A percentile compares a stretch with the other conserved stretches of the same genome.
Conservation (phyloP, 1,140 invertebrate species). For the Globodera ellingtonae region DNA sequence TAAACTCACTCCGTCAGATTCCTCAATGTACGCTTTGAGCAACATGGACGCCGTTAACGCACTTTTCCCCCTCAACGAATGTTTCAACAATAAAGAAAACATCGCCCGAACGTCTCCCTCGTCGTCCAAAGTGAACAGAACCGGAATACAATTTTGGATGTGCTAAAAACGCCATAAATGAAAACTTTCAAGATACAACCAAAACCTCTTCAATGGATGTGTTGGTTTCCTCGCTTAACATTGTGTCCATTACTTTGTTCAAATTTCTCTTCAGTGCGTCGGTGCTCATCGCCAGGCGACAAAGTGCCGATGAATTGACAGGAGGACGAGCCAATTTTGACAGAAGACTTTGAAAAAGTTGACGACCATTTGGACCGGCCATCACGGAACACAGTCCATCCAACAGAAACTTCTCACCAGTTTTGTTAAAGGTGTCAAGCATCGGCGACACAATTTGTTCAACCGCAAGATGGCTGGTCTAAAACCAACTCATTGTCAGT, state of each 20-base stretch:
- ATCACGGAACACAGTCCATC: conserved; percentile 47
- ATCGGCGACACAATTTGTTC: conserved; percentile 93
- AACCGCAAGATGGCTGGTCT: conserved; percentile 80
- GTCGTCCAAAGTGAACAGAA: conserved; percentile 79
- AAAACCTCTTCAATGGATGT: conserved; percentile 73
- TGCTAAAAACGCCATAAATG: conserved; percentile 68
- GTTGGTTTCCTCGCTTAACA: conserved; percentile 66
- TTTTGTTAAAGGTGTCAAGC: conserved; percentile 76
- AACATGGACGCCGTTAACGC: conserved; percentile 32
- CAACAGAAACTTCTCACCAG: conserved; percentile 70
- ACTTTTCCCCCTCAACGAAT: conserved; percentile 18
- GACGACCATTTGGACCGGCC: conserved; percentile 80
- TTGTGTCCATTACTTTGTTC: conserved; percentile 84
- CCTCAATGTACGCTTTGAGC: conserved; percentile 47
- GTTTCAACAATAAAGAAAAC: conserved; percentile 41
- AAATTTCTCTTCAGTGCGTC: conserved; percentile 89
- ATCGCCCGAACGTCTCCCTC: conserved; percentile 52
- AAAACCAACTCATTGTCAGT: conserved; percentile 8
- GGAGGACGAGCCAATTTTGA: conserved; percentile 74
- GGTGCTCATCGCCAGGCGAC: conserved; percentile 86
- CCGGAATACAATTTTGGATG: conserved; percentile 87
- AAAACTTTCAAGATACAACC: neutral
- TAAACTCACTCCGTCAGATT: conserved; percentile 30
- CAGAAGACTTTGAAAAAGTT: conserved; percentile 90
- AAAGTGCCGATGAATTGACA: conserved; percentile 88